These are phyloP conservation scores for Drosophila aff. DNA, from an alignment of 1,140 invertebrate species.

Conservation along the genomic window DNA sequence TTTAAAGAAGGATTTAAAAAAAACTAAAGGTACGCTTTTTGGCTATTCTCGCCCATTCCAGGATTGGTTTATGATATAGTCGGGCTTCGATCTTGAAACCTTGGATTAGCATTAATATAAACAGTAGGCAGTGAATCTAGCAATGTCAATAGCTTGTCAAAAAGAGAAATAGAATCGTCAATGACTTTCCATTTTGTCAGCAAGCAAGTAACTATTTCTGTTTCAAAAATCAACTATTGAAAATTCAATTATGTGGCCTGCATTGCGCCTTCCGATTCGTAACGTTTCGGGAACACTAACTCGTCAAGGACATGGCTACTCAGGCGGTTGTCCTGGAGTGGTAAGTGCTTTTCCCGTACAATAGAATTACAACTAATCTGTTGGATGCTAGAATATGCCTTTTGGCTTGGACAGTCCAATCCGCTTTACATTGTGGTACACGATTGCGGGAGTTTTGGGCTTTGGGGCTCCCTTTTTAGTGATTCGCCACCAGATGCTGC, in stretches of 20 bases:
- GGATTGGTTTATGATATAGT: background rate
- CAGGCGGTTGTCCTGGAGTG: constrained; percentile 52
- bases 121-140: constrained; percentile 3
- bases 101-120: background rate
- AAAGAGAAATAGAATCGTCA: background rate
- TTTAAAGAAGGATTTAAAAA: background rate
- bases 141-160: background rate
- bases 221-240: constrained; percentile 1
- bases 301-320: constrained; percentile 41
- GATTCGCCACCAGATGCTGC: constrained; percentile 65
- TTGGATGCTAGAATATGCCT: constrained; percentile 52
- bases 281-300: constrained; percentile 18
- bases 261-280: constrained; percentile 21
- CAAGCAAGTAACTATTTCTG: background rate
- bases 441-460: constrained; percentile 41
- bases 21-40: background rate
- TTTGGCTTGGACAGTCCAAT: constrained; percentile 55
- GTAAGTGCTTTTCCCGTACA: constrained; percentile 24
- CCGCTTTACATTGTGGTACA: constrained; percentile 58
- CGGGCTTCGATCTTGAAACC: background rate
- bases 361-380: background rate
- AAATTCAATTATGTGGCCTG: constrained; percentile 52
- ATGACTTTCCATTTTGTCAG: background rate
- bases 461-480: constrained; percentile 65
- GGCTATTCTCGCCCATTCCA: background rate